phyloP scores from a whole-genome alignment of 2,888 invertebrate genomes.

The Trachelus troglodyta region DNA sequence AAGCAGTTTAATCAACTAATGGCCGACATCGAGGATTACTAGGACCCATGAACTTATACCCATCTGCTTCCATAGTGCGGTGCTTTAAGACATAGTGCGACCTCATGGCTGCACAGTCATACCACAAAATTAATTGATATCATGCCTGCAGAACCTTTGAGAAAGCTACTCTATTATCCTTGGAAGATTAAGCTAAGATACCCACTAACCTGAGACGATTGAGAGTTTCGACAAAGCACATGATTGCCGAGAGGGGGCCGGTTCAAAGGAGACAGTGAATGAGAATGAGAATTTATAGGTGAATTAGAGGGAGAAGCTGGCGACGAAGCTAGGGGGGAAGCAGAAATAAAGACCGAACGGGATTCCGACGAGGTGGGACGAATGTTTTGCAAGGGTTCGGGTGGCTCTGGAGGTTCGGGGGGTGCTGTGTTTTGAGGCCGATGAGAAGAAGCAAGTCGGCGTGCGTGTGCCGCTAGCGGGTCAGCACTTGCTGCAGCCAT shows the following conservation, averaged over 20 bases:
- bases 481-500: constrained; percentile 78
- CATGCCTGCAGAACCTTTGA: not conserved
- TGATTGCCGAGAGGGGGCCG: constrained; percentile 15
- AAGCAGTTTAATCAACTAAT: not conserved
- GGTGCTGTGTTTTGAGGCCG: constrained; percentile 13
- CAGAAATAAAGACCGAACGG: not conserved
- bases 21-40: not conserved
- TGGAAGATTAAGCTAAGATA: not conserved
- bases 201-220: not conserved
- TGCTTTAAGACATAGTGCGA: not conserved
- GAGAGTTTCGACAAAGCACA: constrained; percentile 9
- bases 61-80: not conserved
- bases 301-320: not conserved
- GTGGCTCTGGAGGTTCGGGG: constrained; percentile 5
- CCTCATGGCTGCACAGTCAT: not conserved
- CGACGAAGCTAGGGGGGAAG: not conserved
- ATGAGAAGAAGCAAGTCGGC: constrained; percentile 21
- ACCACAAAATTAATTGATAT: not conserved
- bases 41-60: not conserved
- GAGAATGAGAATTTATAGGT: not conserved
- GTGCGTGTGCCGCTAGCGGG: constrained; percentile 64
- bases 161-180: not conserved
- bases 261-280: not conserved
- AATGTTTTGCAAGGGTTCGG: not conserved
- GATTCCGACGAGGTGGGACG: not conserved